Conservation (phyloP, 2,888 invertebrate species). For the Cyclophora punctaria region DNA sequence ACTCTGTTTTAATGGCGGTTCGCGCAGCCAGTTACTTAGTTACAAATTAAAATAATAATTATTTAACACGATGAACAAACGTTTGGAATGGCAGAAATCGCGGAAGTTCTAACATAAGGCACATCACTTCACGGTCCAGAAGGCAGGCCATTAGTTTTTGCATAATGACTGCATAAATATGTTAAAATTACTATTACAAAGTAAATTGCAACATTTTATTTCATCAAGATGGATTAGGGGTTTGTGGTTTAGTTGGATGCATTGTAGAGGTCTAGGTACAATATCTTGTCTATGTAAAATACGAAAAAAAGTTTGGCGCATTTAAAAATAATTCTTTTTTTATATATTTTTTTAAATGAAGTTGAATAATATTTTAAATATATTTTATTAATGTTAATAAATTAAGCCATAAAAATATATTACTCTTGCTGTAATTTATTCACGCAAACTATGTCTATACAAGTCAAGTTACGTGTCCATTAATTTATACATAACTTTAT, state of each 20-base stretch:
- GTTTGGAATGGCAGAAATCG: not conserved
- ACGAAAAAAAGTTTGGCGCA: too few species aligned
- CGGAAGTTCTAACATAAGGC: not conserved
- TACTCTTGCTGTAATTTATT: too few species aligned
- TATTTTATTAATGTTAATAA: too few species aligned
- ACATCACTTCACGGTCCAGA: conserved; percentile 20
- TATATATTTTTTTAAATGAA: too few species aligned
- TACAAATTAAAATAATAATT: conserved; percentile 1
- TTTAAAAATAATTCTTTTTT: too few species aligned
- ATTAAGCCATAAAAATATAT: too few species aligned
- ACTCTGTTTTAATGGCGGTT: not conserved
- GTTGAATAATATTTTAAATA: too few species aligned
- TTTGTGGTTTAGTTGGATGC: too few species aligned
- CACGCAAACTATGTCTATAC: conserved; percentile 1
- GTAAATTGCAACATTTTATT: conserved; percentile 17
- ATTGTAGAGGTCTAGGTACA: too few species aligned
- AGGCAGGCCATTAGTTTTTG: conserved; percentile 9
- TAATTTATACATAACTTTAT: conserved; percentile 14
- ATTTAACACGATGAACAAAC: not conserved
- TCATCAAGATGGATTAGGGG: too few species aligned
- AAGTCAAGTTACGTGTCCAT: conserved; percentile 4
- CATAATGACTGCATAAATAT: conserved; percentile 21
- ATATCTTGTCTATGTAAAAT: too few species aligned
- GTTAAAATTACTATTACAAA: conserved; percentile 16
- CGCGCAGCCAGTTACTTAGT: not conserved